Evolutionary conservation across 2,797 vertebrate species (phyloP).

Genomic region (Calcarius lapponicus): DNA sequence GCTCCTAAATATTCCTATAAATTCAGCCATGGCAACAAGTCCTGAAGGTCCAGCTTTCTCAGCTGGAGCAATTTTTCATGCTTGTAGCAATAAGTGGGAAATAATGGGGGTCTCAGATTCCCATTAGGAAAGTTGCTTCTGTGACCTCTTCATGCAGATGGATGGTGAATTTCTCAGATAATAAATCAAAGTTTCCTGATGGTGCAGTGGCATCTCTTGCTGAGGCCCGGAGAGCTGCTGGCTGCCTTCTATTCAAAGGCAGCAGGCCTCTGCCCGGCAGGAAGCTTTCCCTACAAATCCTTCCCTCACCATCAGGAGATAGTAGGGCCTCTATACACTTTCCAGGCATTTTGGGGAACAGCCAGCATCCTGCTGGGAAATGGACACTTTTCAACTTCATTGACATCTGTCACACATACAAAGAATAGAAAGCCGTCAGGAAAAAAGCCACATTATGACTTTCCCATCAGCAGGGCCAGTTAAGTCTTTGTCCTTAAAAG

Average conservation of each 20-base stretch:
- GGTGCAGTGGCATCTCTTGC: constrained; percentile 51
- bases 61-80: constrained; percentile 66
- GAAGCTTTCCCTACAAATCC: constrained; percentile 61
- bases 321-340: constrained; percentile 27
- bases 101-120: constrained; percentile 66
- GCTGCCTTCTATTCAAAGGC: constrained; percentile 49
- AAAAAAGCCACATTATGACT: not conserved
- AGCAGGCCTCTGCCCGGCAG: constrained; percentile 43
- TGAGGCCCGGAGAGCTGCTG: constrained; percentile 28
- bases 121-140: constrained; percentile 60
- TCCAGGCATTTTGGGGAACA: constrained; percentile 52
- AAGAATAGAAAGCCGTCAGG: constrained; percentile 14
- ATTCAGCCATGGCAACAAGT: constrained; percentile 50
- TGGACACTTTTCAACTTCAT: constrained; percentile 80
- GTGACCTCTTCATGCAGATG: constrained; percentile 65
- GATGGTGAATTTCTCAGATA: constrained; percentile 70
- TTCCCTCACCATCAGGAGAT: constrained; percentile 24
- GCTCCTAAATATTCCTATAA: constrained; percentile 67
- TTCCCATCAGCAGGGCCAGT: constrained; percentile 57
- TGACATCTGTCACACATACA: constrained; percentile 63
- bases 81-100: constrained; percentile 66
- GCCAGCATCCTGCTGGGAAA: constrained; percentile 75
- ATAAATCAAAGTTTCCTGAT: constrained; percentile 69
- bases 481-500: constrained; percentile 34
- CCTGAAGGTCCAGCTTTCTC: constrained; percentile 56